phyloP scores from a whole-genome alignment of 2,888 invertebrate species.

The Drosophila paracracens region DNA sequence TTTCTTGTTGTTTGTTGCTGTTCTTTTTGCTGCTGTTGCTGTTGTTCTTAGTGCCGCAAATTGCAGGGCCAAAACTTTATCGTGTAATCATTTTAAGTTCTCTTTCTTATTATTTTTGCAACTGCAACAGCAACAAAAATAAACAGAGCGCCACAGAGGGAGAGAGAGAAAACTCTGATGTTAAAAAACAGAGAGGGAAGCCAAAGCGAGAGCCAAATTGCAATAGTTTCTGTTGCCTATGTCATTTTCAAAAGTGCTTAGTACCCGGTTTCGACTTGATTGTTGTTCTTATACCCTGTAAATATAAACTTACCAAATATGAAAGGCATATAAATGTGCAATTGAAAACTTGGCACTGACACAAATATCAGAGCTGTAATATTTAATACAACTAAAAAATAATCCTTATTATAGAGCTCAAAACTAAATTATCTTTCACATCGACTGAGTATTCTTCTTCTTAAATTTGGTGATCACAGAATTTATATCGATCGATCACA shows the following conservation, averaged over 20 bases:
- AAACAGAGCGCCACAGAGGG: not conserved
- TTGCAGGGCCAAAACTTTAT: conserved; percentile 74
- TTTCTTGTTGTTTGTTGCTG: not conserved
- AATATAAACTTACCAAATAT: not conserved
- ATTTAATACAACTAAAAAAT: not conserved
- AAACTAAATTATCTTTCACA: too few relatives aligned
- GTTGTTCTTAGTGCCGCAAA: conserved; percentile 59
- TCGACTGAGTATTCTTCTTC: too few relatives aligned
- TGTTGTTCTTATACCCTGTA: conserved; percentile 38
- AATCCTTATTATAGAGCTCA: not conserved
- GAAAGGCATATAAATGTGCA: not conserved
- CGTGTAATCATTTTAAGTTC: conserved; percentile 78
- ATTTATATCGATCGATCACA: too few relatives aligned
- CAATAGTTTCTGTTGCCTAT: conserved; percentile 73
- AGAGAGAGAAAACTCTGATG: not conserved
- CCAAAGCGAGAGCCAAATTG: conserved; percentile 42
- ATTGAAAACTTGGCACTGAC: not conserved
- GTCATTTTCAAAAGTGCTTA: conserved; percentile 71
- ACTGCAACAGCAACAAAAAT: conserved; percentile 37
- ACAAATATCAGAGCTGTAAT: not conserved
- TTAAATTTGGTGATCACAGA: too few relatives aligned
- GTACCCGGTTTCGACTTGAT: conserved; percentile 49
- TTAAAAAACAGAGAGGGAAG: not conserved
- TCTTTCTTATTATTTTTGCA: conserved; percentile 75
- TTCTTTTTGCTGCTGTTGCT: conserved; percentile 16